Evolutionary conservation across 2,888 invertebrate species (phyloP), one percentile per base, ranked within the genome.

Genomic region (Trichogramma evanescens): DNA sequence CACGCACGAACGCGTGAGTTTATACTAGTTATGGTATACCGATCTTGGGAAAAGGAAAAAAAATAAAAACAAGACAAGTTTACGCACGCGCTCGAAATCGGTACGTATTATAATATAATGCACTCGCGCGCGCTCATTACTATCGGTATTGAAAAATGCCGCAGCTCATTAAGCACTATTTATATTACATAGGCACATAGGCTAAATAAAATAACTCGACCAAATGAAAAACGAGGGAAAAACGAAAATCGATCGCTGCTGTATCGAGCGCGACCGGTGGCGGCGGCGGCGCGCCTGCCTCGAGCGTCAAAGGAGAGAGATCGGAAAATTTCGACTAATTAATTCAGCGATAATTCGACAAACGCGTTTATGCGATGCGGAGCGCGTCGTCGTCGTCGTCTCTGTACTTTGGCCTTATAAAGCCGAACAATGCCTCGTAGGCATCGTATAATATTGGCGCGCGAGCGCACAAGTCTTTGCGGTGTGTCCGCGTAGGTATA

Each of bases 391-490:
- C 26, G 26, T 26, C 26, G 26, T 26, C 26, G 26, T 26, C 26
- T 26, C 26, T 26, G 26, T 26, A 26, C 26, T 26, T 26, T 26
- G 26, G 26, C 58, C 62, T 58, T 62, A 51, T 52, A 53, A 42
- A 58, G 58, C 41, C 49, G 62, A 62, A 58, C 62, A 62, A 58
- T 62, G 58, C 49, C n/a, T 26, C 26, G 26, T 26, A 26, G 26
- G 26, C 26, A 26, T 26, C 26, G 26, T 26, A 26, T 26, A 26
- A 26, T 26, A 26, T 26, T 26, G 26, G 26, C 26, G 26, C 26
- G 26, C 26, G 26, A 26, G 26, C 26, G 26, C 26, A 26, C 26
- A 26, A 26, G 26, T 26, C 26, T 26, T 26, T 26, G 26, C 26
- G 26, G 26, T 26, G 26, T 26, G 26, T 26, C 26, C 26, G 26